Evolutionary conservation across 2,113 vertebrate genomes (phyloP), one percentile per base, ranked within the genome.

Genomic region (Pogonocichla stellata): DNA sequence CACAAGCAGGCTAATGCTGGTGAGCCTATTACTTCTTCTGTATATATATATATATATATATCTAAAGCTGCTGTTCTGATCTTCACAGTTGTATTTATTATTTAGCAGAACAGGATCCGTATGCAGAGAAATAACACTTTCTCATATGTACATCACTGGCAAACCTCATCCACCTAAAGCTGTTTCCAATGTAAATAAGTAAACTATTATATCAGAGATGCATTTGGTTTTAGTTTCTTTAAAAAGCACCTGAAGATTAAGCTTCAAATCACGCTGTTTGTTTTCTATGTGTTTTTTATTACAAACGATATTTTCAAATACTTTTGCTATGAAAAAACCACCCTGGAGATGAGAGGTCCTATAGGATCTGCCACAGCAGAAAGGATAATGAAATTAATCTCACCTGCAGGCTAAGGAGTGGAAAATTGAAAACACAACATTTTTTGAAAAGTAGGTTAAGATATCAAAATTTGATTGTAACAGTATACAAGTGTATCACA

Each of bases 311-410:
- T 86, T 86, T 95, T 88, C 22, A 91, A 83, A 74, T 95, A 91
- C 25, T 95, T 89, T 84, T 60, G 7, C 56, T 80, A 71, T 82
- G 74, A 88, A 92, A 66, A 95, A 81, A 19, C 33, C n/a, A 74
- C 28, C 24, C 64, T 48, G 31, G 45, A 94, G 62, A 67, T 34
- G 71, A 53, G 40, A 87, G 19, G 71, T 45, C 77, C 86, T 73
- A 29, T 13, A n/a, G 20, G 78, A 61, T 42, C n/a, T 66, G 58
- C 23, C 43, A 71, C 47, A 80, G 64, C 40, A 92, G 50, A 83
- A 79, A 94, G 33, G 38, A 26, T 50, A 80, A 67, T 66, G 33
- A 83, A 91, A 96, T 90, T 61, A 60, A 91, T 86, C 82, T 92
- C 86, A 95, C 50, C n/a, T 54, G 40, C 33, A 73, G 47, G 57